phyloP scores from a whole-genome alignment of 2,888 invertebrate genomes.

The Lithophane leautieri region DNA sequence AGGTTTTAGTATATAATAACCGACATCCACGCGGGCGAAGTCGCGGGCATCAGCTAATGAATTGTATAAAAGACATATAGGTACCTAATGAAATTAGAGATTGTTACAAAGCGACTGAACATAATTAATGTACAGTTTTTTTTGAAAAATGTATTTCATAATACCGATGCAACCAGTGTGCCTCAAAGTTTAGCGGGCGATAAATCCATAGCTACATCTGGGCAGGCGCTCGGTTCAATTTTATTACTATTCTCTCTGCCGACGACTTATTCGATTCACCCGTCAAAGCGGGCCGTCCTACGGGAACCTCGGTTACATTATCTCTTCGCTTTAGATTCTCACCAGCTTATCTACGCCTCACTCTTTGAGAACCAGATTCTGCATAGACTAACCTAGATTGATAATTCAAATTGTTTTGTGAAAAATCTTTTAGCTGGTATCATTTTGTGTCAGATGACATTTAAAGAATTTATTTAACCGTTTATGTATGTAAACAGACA shows the following conservation, averaged over 20 bases:
- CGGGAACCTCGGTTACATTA: slow-evolving; percentile 81
- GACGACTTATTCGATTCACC: slow-evolving; percentile 89
- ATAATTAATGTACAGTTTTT: neutral
- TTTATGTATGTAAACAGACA: neutral
- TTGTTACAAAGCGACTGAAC: neutral
- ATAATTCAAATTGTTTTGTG: slow-evolving; percentile 38
- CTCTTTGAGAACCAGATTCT: slow-evolving; percentile 63
- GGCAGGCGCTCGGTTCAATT: slow-evolving; percentile 88
- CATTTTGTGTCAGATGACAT: slow-evolving; percentile 5
- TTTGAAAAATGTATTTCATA: neutral
- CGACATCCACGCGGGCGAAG: no score
- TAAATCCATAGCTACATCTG: slow-evolving; percentile 89
- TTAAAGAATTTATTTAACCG: neutral
- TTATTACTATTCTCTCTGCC: slow-evolving; percentile 88
- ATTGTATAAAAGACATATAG: neutral
- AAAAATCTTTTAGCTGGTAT: neutral
- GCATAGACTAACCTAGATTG: slow-evolving; percentile 42
- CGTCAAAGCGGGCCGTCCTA: slow-evolving; percentile 86
- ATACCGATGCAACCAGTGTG: slow-evolving; percentile 64
- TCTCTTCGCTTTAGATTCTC: slow-evolving; percentile 73
- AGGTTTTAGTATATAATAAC: no score
- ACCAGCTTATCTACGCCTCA: slow-evolving; percentile 73
- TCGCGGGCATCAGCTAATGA: no score
- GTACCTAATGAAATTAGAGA: neutral
- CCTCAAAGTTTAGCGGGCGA: slow-evolving; percentile 76